These are phyloP conservation scores for Epiperipatus broadwayi DNA, from an alignment of 2,888 invertebrate species.

Conservation along the genomic window DNA sequence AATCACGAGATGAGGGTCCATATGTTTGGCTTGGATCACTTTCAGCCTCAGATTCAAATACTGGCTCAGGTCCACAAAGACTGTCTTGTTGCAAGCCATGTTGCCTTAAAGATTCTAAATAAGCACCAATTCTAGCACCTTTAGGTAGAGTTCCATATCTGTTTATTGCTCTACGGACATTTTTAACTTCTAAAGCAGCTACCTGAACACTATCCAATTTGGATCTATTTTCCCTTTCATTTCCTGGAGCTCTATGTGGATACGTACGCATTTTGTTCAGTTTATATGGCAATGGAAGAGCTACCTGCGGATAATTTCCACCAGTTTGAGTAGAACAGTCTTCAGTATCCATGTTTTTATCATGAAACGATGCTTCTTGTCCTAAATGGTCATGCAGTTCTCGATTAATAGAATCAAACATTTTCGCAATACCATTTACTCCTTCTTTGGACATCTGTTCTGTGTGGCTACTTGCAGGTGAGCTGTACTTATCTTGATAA, in stretches of 20 bases:
- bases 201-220: constrained; percentile 41
- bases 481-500: constrained; percentile 28
- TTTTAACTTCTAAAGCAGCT: constrained; percentile 81
- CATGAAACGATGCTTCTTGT: no score
- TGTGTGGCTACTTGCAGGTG: constrained; percentile 20
- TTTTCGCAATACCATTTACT: constrained; percentile 37
- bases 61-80: constrained; percentile 16
- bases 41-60: no score
- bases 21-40: no score
- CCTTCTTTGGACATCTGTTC: constrained; percentile 23
- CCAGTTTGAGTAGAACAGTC: constrained; percentile 39
- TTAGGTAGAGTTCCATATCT: constrained; percentile 92
- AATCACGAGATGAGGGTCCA: no score
- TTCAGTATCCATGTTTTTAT: constrained; percentile 52
- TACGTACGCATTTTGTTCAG: constrained; percentile 43
- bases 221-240: background rate
- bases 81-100: constrained; percentile 38
- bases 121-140: constrained; percentile 86
- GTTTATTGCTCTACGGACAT: constrained; percentile 70
- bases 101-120: constrained; percentile 74
- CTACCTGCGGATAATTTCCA: no score
- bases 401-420: constrained; percentile 34
- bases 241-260: constrained; percentile 20
- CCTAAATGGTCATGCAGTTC: constrained; percentile 34
- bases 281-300: constrained; percentile 40